Evolutionary conservation across 1,140 invertebrate genomes (phyloP).

Genomic region (Melanaphis sacchari): DNA sequence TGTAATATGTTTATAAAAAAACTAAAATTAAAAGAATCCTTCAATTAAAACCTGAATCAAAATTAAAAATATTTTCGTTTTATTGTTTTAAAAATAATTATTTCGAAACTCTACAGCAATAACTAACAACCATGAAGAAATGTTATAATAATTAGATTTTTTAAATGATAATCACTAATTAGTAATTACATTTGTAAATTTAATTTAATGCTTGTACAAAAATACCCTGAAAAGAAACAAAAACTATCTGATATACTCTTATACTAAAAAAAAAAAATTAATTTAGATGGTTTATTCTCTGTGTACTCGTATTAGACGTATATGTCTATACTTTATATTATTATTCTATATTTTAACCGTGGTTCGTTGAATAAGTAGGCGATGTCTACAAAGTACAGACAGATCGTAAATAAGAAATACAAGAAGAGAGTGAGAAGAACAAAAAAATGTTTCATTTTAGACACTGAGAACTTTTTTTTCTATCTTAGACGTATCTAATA

Average conservation of each 20-base stretch:
- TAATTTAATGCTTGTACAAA: neutral
- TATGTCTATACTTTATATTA: neutral
- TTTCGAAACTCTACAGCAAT: neutral
- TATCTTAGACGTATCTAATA: neutral
- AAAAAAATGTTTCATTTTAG: neutral
- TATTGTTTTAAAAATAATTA: neutral
- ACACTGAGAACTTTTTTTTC: neutral
- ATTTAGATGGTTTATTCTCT: neutral
- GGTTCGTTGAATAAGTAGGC: constrained; percentile 21
- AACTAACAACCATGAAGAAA: neutral
- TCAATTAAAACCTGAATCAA: neutral
- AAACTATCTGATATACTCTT: neutral
- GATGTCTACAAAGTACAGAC: neutral
- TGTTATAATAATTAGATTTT: neutral
- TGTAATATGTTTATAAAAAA: neutral
- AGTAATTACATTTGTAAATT: neutral
- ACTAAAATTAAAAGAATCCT: neutral
- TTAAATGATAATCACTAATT: neutral
- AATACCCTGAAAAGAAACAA: neutral
- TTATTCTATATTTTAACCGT: neutral
- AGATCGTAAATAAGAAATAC: neutral
- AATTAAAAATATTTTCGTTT: neutral
- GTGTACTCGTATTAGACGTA: neutral
- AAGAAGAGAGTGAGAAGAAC: constrained; percentile 10
- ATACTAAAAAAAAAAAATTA: neutral